Percentiles rank a stretch among this genome's conserved stretches.
phyloP scores from a whole-genome alignment of 2,888 invertebrate species.

The Drosophila kanekoi region DNA sequence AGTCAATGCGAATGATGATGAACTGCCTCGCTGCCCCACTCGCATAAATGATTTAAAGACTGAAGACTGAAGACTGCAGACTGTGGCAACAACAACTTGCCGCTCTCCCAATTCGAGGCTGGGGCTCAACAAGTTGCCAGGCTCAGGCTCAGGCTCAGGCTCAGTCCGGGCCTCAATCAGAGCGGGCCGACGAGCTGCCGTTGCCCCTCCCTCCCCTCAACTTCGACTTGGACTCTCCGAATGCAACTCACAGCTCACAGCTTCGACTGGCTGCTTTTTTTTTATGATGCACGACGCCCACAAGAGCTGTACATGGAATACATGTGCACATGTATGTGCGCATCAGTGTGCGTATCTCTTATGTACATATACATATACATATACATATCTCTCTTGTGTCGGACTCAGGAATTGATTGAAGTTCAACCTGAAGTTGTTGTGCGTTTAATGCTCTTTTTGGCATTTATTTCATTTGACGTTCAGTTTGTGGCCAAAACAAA shows the following conservation, averaged over 20 bases:
- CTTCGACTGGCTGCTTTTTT: slow-evolving; percentile 60
- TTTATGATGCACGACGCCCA: slow-evolving; percentile 81
- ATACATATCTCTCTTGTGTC: slow-evolving; percentile 7
- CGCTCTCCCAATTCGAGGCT: slow-evolving; percentile 8
- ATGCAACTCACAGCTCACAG: slow-evolving; percentile 30
- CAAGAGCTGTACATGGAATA: slow-evolving; percentile 55
- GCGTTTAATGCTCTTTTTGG: slow-evolving; percentile 39
- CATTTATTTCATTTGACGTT: slow-evolving; percentile 31
- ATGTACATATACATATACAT: not conserved
- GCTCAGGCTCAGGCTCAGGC: slow-evolving; percentile 10
- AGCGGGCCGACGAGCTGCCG: slow-evolving; percentile 29
- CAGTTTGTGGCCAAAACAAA: slow-evolving; percentile 18
- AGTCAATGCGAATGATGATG: slow-evolving; percentile 80
- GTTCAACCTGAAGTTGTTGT: slow-evolving; percentile 47
- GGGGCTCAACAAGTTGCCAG: slow-evolving; percentile 34
- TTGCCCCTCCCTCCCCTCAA: slow-evolving; percentile 32
- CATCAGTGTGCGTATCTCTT: slow-evolving; percentile 11
- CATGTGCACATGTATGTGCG: not conserved
- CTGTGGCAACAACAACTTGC: slow-evolving; percentile 2
- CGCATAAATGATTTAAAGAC: slow-evolving; percentile 79
- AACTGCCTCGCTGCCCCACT: slow-evolving; percentile 66
- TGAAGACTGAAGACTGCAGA: slow-evolving; percentile 46
- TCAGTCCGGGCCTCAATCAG: not conserved
- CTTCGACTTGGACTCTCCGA: slow-evolving; percentile 21
- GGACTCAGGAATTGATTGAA: slow-evolving; percentile 70